Evolutionary conservation across 2,888 invertebrate genomes (phyloP).

Genomic region (Plagodis pulveraria): DNA sequence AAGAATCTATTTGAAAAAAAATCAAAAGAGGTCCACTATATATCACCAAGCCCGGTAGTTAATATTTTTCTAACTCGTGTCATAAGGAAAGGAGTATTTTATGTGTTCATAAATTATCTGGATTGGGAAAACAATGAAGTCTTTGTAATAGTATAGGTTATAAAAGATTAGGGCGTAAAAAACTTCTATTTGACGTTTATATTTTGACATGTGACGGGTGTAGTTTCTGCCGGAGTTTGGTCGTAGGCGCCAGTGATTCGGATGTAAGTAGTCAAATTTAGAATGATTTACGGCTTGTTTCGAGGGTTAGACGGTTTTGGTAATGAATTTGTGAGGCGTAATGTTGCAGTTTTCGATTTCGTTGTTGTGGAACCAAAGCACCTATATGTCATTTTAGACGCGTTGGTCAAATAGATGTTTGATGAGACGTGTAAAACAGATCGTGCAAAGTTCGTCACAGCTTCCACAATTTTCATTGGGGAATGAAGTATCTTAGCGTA

Average conservation of each 20-base stretch:
- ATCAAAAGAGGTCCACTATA: slow-evolving; percentile 45
- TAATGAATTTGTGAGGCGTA: slow-evolving; percentile 15
- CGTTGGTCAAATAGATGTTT: no score
- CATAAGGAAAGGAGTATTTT: slow-evolving; percentile 42
- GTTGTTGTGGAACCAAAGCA: neutral
- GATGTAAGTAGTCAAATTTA: slow-evolving; percentile 57
- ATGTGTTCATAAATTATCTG: slow-evolving; percentile 68
- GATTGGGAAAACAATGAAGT: slow-evolving; percentile 79
- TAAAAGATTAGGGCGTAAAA: slow-evolving; percentile 77
- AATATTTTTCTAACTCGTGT: slow-evolving; percentile 27
- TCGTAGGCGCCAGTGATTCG: slow-evolving; percentile 52
- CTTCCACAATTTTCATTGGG: no score
- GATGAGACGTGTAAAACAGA: no score
- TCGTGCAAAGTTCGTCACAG: no score
- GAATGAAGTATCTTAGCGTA: no score
- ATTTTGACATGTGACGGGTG: slow-evolving; percentile 46
- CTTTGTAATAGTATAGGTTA: slow-evolving; percentile 82
- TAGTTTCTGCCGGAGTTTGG: slow-evolving; percentile 43
- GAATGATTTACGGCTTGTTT: slow-evolving; percentile 72
- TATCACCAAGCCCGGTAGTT: slow-evolving; percentile 67
- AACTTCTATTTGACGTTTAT: slow-evolving; percentile 34
- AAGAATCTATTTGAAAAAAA: slow-evolving; percentile 30
- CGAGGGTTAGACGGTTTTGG: slow-evolving; percentile 31
- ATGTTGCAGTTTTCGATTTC: slow-evolving; percentile 7
- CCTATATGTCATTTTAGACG: no score